Conservation (phyloP, 2,113 vertebrate species). For the Lophotis ruficrista region DNA sequence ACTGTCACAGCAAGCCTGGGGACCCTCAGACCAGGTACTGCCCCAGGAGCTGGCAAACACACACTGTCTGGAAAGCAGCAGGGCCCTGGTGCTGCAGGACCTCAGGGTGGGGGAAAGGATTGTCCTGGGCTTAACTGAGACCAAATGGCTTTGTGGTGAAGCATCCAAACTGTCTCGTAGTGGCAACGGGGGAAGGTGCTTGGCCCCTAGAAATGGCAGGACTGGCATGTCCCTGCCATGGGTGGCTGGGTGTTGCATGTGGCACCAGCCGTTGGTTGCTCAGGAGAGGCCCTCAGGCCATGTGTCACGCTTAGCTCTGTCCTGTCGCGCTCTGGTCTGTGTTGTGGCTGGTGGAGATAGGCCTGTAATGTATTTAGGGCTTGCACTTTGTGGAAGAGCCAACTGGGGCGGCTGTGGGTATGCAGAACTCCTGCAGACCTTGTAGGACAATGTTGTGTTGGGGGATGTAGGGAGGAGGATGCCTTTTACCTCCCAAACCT, state of each 20-base stretch:
- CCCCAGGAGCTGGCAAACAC: neutral
- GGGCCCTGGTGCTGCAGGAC: neutral
- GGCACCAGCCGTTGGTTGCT: neutral
- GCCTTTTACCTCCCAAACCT: neutral
- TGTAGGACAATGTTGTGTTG: neutral
- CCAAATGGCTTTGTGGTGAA: neutral
- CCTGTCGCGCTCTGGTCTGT: rapidly evolving
- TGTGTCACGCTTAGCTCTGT: neutral
- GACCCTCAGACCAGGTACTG: neutral
- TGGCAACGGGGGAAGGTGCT: neutral
- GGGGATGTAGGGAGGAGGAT: neutral
- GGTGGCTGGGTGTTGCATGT: neutral
- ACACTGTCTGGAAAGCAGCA: neutral
- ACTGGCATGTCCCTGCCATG: neutral
- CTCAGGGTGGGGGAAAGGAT: rapidly evolving
- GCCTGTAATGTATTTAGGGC: rapidly evolving
- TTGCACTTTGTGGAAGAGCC: neutral
- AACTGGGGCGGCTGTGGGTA: neutral
- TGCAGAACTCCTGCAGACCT: neutral
- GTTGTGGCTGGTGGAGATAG: rapidly evolving
- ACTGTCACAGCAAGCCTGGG: neutral
- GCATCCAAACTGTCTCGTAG: rapidly evolving
- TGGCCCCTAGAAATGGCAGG: neutral
- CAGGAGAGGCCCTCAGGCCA: rapidly evolving
- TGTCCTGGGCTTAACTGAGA: neutral